Evolutionary conservation across 1,140 invertebrate genomes (phyloP).

Genomic region (Campoletis sonorensis): DNA sequence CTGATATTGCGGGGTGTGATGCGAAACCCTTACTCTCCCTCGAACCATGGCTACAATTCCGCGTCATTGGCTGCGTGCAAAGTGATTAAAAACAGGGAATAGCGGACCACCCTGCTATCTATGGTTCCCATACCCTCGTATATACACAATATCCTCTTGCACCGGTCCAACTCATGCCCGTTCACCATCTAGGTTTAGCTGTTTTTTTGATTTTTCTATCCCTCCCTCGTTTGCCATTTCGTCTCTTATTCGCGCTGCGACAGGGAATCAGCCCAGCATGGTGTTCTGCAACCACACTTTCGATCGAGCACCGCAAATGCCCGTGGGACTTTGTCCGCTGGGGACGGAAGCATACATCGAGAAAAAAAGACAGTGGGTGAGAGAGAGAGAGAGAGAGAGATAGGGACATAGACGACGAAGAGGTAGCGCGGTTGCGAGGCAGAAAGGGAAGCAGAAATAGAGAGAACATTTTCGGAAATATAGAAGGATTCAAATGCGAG

Average conservation of each 20-base stretch:
- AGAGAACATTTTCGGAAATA: conserved; percentile 36
- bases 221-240: conserved; percentile 33
- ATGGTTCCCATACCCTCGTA: conserved; percentile 12
- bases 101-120: conserved; percentile 40
- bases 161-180: neutral
- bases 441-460: neutral
- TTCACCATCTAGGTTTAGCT: neutral
- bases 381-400: neutral
- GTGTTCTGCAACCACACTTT: conserved; percentile 48
- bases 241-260: conserved; percentile 33
- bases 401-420: conserved; percentile 30
- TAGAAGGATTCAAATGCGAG: conserved; percentile 1
- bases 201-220: conserved; percentile 11
- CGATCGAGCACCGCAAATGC: conserved; percentile 58
- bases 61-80: conserved; percentile 61
- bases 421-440: neutral
- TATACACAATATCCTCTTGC: neutral
- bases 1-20: conserved; percentile 18
- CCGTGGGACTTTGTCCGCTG: conserved; percentile 55
- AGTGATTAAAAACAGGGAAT: conserved; percentile 63
- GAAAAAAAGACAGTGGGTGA: too few relatives aligned
- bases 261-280: conserved; percentile 32
- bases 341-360: conserved; percentile 42
- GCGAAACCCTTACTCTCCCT: neutral
- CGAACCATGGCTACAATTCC: conserved; percentile 46